A percentile compares a stretch with the other conserved stretches of the same genome.
Conservation (phyloP, 2,797 vertebrate species). For the Cryptoblepharus egeriae region DNA sequence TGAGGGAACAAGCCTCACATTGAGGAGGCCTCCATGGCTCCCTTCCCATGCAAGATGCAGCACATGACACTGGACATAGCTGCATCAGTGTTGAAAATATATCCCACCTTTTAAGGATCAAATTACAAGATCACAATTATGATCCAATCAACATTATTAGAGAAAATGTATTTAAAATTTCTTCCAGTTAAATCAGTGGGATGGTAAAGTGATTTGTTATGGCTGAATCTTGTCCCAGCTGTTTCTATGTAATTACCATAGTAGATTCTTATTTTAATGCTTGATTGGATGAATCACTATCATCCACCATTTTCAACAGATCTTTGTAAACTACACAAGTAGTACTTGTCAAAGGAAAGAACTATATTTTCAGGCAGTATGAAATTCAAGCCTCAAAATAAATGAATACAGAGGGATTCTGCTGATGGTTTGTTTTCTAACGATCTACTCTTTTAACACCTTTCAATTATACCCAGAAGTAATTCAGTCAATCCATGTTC, state of each 20-base stretch:
- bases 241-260: not conserved
- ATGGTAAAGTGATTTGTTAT: not conserved
- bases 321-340: not conserved
- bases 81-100: not conserved
- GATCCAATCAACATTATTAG: not conserved
- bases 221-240: not conserved
- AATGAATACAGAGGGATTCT: not conserved
- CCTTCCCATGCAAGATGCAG: too few relatives aligned
- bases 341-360: not conserved
- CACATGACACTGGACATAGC: too few relatives aligned
- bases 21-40: too few relatives aligned
- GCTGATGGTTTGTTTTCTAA: too few relatives aligned
- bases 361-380: not conserved
- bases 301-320: not conserved
- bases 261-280: not conserved
- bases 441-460: too few relatives aligned
- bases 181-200: not conserved
- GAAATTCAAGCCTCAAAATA: not conserved
- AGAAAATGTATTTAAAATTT: not conserved
- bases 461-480: too few relatives aligned
- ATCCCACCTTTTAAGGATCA: not conserved
- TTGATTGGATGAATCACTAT: not conserved
- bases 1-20: too few relatives aligned
- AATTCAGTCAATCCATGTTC: too few relatives aligned
- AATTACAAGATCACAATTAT: not conserved